Evolutionary conservation across 1,140 invertebrate genomes (phyloP).

Genomic region (Cylas formicarius): DNA sequence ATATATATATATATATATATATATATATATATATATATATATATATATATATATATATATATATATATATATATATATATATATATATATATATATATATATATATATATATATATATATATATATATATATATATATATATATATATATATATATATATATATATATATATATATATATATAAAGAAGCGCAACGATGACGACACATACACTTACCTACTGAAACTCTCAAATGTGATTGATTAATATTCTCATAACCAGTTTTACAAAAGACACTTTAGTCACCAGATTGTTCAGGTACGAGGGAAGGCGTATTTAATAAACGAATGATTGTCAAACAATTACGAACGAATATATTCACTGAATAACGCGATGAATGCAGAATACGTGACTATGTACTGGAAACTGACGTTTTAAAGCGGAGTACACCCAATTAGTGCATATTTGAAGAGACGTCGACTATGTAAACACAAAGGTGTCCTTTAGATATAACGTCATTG

Average conservation of each 20-base stretch:
- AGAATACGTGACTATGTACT: too few species aligned
- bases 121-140: slow-evolving; percentile 7
- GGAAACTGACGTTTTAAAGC: too few species aligned
- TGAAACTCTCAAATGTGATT: not conserved
- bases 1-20: slow-evolving; percentile 7
- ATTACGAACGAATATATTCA: too few species aligned
- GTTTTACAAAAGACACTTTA: not conserved
- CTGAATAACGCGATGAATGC: too few species aligned
- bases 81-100: slow-evolving; percentile 7
- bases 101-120: slow-evolving; percentile 6
- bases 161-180: slow-evolving; percentile 1
- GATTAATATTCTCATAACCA: not conserved
- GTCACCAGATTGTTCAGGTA: too few species aligned
- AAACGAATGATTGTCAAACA: too few species aligned
- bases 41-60: slow-evolving; percentile 5
- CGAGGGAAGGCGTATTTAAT: too few species aligned
- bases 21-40: slow-evolving; percentile 7
- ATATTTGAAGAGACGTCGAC: too few species aligned
- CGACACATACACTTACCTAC: not conserved
- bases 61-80: slow-evolving; percentile 5
- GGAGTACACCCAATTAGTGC: too few species aligned
- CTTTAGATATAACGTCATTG: too few species aligned
- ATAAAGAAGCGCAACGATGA: not conserved
- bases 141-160: slow-evolving; percentile 6
- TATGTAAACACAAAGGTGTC: too few species aligned